Evolutionary conservation across 2,113 vertebrate species (phyloP).

Genomic region (Symphodus melops): DNA sequence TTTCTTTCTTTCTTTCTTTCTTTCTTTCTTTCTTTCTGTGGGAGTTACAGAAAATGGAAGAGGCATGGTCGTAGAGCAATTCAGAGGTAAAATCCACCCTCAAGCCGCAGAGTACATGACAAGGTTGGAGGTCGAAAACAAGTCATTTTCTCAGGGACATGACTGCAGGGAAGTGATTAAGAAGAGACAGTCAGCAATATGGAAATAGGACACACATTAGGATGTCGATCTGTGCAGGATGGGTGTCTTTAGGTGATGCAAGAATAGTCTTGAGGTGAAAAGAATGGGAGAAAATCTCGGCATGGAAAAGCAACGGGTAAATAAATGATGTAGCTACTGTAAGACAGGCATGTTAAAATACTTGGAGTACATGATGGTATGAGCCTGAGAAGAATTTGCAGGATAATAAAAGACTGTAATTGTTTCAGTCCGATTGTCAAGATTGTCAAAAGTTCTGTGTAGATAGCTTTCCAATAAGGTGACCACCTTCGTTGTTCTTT

Average conservation of each 20-base stretch:
- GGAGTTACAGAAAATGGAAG: slow-evolving; percentile 15
- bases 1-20: too few species aligned
- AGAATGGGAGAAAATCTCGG: not conserved
- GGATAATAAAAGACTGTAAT: too few species aligned
- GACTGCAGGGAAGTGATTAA: slow-evolving; percentile 59
- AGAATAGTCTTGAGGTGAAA: slow-evolving; percentile 14
- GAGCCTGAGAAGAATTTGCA: too few species aligned
- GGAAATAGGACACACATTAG: slow-evolving; percentile 44
- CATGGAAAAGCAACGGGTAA: too few species aligned
- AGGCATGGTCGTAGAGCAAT: slow-evolving; percentile 13
- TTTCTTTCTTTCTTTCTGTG: too few species aligned
- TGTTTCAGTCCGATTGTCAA: too few species aligned
- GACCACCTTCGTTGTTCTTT: too few species aligned
- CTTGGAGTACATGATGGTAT: too few species aligned
- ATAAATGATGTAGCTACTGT: too few species aligned
- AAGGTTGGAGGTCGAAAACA: slow-evolving; percentile 22
- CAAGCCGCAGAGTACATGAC: slow-evolving; percentile 27
- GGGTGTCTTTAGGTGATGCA: slow-evolving; percentile 6
- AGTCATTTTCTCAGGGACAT: slow-evolving; percentile 45
- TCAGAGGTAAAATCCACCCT: slow-evolving; percentile 48
- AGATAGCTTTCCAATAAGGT: too few species aligned
- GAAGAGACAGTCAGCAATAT: slow-evolving; percentile 52
- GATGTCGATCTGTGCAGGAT: slow-evolving; percentile 11
- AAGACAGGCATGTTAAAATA: too few species aligned
- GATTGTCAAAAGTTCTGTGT: too few species aligned